Base-by-base conservation (phyloP, 2,888 invertebrate species). In the Oscheius onirici region DNA sequence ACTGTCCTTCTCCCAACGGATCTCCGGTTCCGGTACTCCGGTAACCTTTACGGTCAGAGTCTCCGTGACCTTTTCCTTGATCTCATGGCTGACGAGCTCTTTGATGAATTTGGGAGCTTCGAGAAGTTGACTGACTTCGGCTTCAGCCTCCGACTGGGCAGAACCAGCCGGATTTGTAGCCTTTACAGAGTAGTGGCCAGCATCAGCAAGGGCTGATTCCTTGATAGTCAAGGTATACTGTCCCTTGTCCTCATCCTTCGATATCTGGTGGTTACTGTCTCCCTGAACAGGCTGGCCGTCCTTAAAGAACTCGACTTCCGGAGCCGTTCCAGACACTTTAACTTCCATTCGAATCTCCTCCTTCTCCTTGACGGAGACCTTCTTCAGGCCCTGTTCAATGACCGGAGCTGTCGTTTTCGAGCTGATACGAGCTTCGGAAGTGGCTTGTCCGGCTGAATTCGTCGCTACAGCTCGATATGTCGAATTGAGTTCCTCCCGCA, bases 231-330 rank as follows among this genome's bases (percentile, higher is more conserved):
- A 69, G 17, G 75, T 72, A 54, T 73, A 76, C 44, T 54, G 67
- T 20, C 94, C 94, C 87, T 94, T 93, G 0, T 75, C 75, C 10
- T 73, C 60, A 55, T 79, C 66, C 71, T 78, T 76, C 8, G 69
- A 66, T 10, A 82, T 72, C 13, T 81, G 44, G 43, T 82, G 82
- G 10, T 73, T 77, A 94, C 95, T 79, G 55, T 86, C 86, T 22
- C 79, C 65, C 5, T 61, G 40, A 40, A 87, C 74, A 8, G 82
- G 83, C 44, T 76, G 55, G 17, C 77, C 79, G 88, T 97, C 96
- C 89, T 95, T 94, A 88, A 93, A 94, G 95, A 95, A 96, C 88
- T 93, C 94, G 78, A 97, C 92, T 77, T 94, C 93, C 92, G 73
- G 93, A 84, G 92, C 92, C 52, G 93, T 92, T 2, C 97, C 97